Evolutionary conservation across 2,797 vertebrate genomes (phyloP).

Genomic region (Simalia tracyae): DNA sequence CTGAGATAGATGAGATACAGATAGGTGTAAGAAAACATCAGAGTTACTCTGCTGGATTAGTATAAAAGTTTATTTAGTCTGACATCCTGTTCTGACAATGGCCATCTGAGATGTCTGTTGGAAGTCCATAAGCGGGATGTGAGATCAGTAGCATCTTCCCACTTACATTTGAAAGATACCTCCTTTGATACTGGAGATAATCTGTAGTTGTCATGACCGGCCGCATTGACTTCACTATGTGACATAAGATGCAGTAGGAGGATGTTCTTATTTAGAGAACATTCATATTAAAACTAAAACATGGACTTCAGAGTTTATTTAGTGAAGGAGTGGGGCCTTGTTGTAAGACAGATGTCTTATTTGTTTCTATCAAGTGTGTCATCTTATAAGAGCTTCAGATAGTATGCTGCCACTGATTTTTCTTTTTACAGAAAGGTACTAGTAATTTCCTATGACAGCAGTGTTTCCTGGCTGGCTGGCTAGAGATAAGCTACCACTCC

Average conservation of each 20-base stretch:
- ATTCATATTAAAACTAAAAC: not conserved
- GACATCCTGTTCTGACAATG: not conserved
- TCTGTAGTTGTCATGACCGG: not conserved
- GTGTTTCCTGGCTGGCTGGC: not conserved
- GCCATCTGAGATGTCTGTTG: no score
- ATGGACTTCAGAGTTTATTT: not conserved
- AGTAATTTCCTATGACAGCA: slow-evolving; percentile 8
- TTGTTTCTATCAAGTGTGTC: not conserved
- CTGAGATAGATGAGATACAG: not conserved
- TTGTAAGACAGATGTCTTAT: not conserved
- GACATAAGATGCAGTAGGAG: not conserved
- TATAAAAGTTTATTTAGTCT: not conserved
- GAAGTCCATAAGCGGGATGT: not conserved
- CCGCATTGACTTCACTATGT: not conserved
- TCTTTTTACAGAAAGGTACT: not conserved
- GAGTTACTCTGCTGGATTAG: not conserved
- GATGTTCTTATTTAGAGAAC: not conserved
- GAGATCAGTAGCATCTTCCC: not conserved
- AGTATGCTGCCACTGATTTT: not conserved
- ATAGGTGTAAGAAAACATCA: not conserved
- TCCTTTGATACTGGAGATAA: not conserved
- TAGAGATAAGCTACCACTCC: slow-evolving; percentile 24
- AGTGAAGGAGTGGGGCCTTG: not conserved
- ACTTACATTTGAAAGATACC: no score
- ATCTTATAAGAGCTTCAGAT: not conserved